Percentiles rank a stretch among this genome's conserved stretches.
Conservation (phyloP, 2,797 vertebrate species). For the Pangasius macronema region DNA sequence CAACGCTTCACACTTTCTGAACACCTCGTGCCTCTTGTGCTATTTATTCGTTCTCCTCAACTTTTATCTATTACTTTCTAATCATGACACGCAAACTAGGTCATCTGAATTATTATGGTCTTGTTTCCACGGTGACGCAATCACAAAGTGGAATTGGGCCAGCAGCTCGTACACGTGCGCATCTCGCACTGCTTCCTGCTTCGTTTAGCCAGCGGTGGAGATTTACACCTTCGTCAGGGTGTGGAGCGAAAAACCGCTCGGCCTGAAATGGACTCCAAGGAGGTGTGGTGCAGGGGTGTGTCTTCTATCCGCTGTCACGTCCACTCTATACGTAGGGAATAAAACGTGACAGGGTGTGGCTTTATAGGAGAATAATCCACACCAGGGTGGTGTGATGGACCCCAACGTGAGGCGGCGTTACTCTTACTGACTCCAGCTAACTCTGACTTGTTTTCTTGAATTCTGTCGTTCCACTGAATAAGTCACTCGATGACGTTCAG, state of each 20-base stretch:
- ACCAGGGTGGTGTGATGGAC: background rate
- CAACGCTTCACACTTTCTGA: background rate
- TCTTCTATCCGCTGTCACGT: no score
- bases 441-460: no score
- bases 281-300: no score
- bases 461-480: no score
- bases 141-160: conserved; percentile 2
- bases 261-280: background rate
- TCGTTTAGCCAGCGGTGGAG: background rate
- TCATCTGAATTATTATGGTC: conserved; percentile 5
- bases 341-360: no score
- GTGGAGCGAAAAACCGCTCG: background rate
- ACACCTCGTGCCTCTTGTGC: background rate
- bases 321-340: no score
- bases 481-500: no score
- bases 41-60: background rate
- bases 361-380: background rate
- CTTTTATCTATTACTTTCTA: background rate
- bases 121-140: conserved; percentile 30
- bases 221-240: background rate
- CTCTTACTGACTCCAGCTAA: background rate
- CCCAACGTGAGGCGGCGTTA: background rate
- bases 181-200: background rate
- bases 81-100: conserved; percentile 17
- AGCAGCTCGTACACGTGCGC: background rate